A percentile compares a stretch with the other conserved stretches of the same genome.
phyloP scores from a whole-genome alignment of 1,140 invertebrate species.

The Nephila pilipes region DNA sequence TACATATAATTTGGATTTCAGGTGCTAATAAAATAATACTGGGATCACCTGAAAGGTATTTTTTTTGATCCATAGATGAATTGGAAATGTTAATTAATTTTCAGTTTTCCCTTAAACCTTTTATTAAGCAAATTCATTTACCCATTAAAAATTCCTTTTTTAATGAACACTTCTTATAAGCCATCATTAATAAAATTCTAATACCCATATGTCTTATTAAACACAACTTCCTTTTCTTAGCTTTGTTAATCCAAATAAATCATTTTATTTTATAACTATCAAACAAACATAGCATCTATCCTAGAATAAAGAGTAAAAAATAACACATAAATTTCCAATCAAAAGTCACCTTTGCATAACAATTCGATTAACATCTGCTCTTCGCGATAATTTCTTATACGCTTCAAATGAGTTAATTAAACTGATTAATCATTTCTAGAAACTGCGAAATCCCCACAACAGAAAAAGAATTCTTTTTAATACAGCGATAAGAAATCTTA shows the following conservation, averaged over 20 bases:
- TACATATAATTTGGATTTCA: no score
- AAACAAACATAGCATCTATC: neutral
- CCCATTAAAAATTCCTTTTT: neutral
- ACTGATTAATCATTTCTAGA: slow-evolving; percentile 45
- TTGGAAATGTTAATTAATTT: neutral
- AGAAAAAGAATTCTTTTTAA: neutral
- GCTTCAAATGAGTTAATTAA: slow-evolving; percentile 64
- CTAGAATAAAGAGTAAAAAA: neutral
- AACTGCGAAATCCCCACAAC: neutral
- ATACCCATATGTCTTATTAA: neutral
- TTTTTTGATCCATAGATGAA: neutral
- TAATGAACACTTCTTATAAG: neutral
- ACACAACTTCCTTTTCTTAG: neutral
- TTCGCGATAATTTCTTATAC: slow-evolving; percentile 5
- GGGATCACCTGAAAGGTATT: neutral
- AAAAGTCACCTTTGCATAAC: neutral
- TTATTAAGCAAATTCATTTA: neutral
- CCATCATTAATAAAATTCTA: neutral
- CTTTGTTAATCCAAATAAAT: neutral
- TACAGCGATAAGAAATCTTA: neutral
- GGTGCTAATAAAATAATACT: no score
- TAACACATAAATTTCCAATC: neutral
- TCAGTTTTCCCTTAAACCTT: neutral
- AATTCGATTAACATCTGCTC: slow-evolving; percentile 23
- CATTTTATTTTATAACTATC: neutral